Conservation (phyloP, 2,888 invertebrate species). For the Coleophora flavipennella region DNA sequence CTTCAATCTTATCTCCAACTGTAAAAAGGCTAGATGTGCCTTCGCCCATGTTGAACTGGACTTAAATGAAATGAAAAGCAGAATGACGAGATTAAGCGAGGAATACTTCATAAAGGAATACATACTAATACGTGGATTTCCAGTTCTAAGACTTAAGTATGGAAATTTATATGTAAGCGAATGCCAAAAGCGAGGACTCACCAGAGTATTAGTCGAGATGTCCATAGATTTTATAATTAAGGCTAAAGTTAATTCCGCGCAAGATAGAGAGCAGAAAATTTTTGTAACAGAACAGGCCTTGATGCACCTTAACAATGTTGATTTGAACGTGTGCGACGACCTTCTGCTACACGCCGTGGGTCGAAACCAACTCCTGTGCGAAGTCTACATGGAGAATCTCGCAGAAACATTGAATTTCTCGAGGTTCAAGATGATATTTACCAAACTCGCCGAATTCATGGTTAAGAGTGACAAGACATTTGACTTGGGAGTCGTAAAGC, state of each 20-base stretch:
- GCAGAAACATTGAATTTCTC: conserved; percentile 46
- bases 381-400: conserved; percentile 36
- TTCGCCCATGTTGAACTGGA: conserved; percentile 27
- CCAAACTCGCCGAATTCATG: conserved; percentile 38
- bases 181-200: conserved; percentile 30
- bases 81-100: conserved; percentile 20
- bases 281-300: conserved; percentile 32
- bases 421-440: conserved; percentile 44
- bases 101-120: conserved; percentile 39
- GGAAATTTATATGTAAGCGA: conserved; percentile 33
- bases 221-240: conserved; percentile 31
- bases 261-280: conserved; percentile 21
- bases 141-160: conserved; percentile 25
- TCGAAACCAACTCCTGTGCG: conserved; percentile 27
- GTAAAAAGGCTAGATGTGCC: conserved; percentile 29
- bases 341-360: conserved; percentile 22
- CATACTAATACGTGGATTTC: conserved; percentile 23
- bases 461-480: conserved; percentile 25
- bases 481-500: conserved; percentile 24
- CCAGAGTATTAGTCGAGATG: conserved; percentile 39
- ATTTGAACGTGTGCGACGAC: conserved; percentile 29
- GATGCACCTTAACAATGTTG: conserved; percentile 34
- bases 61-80: conserved; percentile 12
- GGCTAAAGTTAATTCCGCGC: conserved; percentile 8
- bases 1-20: conserved; percentile 30